These are phyloP conservation scores for Rafetus swinhoei DNA, from an alignment of 2,113 vertebrate species.

Conservation along the genomic window DNA sequence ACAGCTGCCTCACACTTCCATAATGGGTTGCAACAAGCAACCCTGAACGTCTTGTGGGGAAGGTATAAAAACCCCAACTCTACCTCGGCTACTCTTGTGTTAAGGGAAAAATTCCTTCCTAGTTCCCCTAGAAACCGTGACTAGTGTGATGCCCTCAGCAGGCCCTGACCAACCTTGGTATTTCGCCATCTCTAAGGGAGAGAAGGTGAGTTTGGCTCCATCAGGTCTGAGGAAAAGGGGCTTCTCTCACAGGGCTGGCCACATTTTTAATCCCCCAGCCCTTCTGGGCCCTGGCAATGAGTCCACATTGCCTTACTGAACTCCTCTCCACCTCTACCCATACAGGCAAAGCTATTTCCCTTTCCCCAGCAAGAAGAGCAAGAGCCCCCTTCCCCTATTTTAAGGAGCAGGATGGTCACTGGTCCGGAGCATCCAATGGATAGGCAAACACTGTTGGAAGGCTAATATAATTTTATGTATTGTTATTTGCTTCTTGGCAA, in stretches of 20 bases:
- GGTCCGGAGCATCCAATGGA: slow-evolving; percentile 31
- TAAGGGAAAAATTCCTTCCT: no score
- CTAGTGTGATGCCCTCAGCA: no score
- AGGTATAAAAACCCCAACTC: background rate
- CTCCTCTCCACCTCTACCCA: no score
- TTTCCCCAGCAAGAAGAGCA: background rate
- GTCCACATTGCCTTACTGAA: background rate
- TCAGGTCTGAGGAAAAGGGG: background rate
- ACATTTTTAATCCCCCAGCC: background rate
- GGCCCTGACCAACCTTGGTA: background rate
- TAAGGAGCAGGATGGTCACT: background rate
- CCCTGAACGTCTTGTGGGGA: background rate
- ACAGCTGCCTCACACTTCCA: background rate
- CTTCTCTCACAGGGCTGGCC: background rate
- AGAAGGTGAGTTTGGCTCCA: background rate
- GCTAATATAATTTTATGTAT: slow-evolving; percentile 59
- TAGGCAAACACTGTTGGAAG: slow-evolving; percentile 7
- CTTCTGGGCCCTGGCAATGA: no score
- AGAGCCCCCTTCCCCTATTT: background rate
- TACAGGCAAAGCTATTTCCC: background rate
- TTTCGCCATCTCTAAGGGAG: background rate
- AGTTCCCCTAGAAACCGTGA: no score
- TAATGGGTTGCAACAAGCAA: background rate
- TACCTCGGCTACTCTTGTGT: background rate
- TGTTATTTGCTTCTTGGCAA: slow-evolving; percentile 56